Evolutionary conservation across 2,113 vertebrate genomes (phyloP), one percentile per base, ranked within the genome.

Genomic region (Onychostoma macrolepis): DNA sequence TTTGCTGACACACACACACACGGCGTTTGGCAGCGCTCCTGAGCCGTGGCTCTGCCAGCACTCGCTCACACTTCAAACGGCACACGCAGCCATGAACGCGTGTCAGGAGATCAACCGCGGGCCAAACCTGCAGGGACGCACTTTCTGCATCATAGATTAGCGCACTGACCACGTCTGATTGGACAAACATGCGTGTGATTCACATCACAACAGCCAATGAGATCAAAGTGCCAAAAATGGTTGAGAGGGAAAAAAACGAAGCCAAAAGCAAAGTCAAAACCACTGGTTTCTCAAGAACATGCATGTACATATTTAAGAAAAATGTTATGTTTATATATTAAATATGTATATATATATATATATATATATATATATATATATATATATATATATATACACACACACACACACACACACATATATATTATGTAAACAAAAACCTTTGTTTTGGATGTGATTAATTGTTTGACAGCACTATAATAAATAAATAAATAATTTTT

Each of bases 71-170:
- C 81, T 84, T 86, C 86, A 85, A 84, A 87, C 53, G 19, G 72
- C 71, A 74, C 77, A 85, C 50, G 38, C 50, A 41, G 77, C 72
- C 61, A 38, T 81, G 80, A 74, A 67, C 65, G 81, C 43, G 75
- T 69, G 87, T 80, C 84, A 81, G 69, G 15, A 76, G 84, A 87
- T 86, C 63, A 86, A 71, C 58, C 30, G 61, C 15, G 21, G 71
- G 43, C 86, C 50, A 45, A 53, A 12, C n/a, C 87, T 48, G 36
- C 71, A 24, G 56, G 11, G 67, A 67, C 24, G 4, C 24, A 33
- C 48, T 61, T 86, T 78, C 71, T 83, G 78, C 83, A 83, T 84
- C 58, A 79, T 77, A 65, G 79, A 87, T 81, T 78, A 83, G 72
- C 8, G 0, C 21, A 3, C 21, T 58, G 56, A 21, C 8, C 15